Base-by-base conservation (phyloP, 2,113 vertebrate species). In the Hirundichthys speculiger region DNA sequence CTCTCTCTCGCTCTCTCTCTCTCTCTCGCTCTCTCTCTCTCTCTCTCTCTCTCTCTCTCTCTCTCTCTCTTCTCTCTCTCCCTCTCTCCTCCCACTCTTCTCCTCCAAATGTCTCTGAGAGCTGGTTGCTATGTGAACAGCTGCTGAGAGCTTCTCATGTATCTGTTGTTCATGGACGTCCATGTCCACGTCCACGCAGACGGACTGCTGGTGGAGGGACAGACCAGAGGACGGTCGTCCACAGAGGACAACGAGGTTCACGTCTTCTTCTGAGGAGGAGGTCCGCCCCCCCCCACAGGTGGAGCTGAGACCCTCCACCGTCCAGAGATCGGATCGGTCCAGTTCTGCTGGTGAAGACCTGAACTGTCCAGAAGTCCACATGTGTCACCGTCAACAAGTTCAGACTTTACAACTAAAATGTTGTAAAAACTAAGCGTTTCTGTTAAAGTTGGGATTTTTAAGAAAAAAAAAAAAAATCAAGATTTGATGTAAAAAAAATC, bases 81-180 rank as follows among this genome's bases (percentile, higher is more conserved):
- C 52, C 48, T 25, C 41, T 13, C 56, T 56, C 67, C 73, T 67
- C 81, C 66, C 69, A 69, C 73, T 48, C 77, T 21, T 53, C 51
- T 16, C 60, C 73, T 76, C 52, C 60, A 62, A 41, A 69, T 69
- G 79, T 69, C 68, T 63, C 45, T 47, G 68, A 76, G 73, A 80
- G 64, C 70, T 39, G 65, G 85, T 87, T 87, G 80, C 82, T 67
- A 87, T 87, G 85, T 71, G 64, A 83, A 88, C 86, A 77, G 78
- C 58, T 75, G 77, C 69, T 81, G 39, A 82, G 79, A 58, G 69
- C 51, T 75, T 75, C 72, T 79, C 45, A 64, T 69, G 61, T 41
- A 19, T 48, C n/a, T 7, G 9, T n/a, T 21, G n/a, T 14, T 53
- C 41, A 46, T 21, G 43, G 19, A 58, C 34, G 42, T 42, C 20